Percentiles rank a stretch among this genome's conserved stretches.
These are phyloP conservation scores for Syngnathus rostellatus DNA, from an alignment of 2,797 vertebrate species.

Conservation along the genomic window DNA sequence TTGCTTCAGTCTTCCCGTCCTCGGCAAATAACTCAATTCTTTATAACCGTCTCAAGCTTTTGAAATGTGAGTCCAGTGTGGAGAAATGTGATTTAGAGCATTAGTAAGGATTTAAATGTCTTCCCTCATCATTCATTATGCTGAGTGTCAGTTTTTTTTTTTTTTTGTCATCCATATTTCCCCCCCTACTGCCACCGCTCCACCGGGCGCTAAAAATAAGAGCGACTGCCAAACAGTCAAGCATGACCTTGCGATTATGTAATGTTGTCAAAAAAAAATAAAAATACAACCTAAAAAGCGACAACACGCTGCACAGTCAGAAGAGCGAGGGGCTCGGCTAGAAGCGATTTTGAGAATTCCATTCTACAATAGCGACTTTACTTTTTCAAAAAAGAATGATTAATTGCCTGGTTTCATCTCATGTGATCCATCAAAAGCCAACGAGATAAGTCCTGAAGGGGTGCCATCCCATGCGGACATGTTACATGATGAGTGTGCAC, in stretches of 20 bases:
- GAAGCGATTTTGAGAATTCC: not conserved
- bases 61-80: not conserved
- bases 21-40: not conserved
- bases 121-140: not conserved
- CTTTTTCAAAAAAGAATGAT: slow-evolving; percentile 2
- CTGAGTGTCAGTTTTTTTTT: not conserved
- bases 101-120: not conserved
- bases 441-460: slow-evolving; percentile 1
- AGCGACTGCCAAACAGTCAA: slow-evolving; percentile 4
- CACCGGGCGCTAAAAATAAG: slow-evolving; percentile 8
- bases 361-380: not conserved
- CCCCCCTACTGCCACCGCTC: not conserved
- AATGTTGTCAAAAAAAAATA: slow-evolving; percentile 15
- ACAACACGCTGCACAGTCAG: slow-evolving; percentile 17
- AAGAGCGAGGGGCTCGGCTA: not conserved
- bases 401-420: not conserved
- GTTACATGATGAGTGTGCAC: slow-evolving; percentile 49
- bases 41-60: not conserved
- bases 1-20: not conserved
- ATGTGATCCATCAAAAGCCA: slow-evolving; percentile 1
- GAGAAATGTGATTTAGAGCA: slow-evolving; percentile 1
- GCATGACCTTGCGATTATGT: slow-evolving; percentile 23
- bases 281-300: slow-evolving; percentile 1
- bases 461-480: slow-evolving; percentile 10
- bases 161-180: not conserved